Evolutionary conservation across 2,888 invertebrate genomes (phyloP), one percentile per base, ranked within the genome.

Genomic region (Spatulosminthurus flaviceps): DNA sequence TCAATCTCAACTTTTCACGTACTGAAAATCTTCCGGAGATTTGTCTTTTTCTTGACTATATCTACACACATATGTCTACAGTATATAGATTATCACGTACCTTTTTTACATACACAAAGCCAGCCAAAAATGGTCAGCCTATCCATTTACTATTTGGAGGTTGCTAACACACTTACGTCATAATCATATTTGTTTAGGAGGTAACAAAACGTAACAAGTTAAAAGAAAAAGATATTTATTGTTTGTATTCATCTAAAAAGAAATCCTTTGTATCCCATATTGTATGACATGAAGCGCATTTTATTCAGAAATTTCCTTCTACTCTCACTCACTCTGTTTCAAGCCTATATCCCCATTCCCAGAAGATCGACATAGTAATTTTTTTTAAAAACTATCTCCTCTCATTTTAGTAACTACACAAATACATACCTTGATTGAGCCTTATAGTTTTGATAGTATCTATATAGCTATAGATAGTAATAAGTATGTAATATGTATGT

Each of bases 1-100:
- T 51, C 70, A 41, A 70, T 51, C 72, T 72, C 43, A 71, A 71
- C 71, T 42, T 73, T 24, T 73, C 73, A 24, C 60, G 41, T 16
- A 26, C 60, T 60, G 19, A 11, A 16, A 51, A 51, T 51, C n/a
- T n/a, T 13, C 13, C 51, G n/a, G 51, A 51, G 51, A 51, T 51
- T 51, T 11, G 51, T 51, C 51, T 51, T 51, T 51, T 13, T 51
- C 51, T 51, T 13, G 5, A n/a, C 51, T 19, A 19, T 51, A 19
- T 9, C 2, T 4, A 19, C 1, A 34, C 5, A 7, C 51, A 19
- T 51, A 19, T 9, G n/a, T 4, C 9, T 9, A 34, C 5, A 7
- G 34, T 34, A 34, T 9, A 34, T 9, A 34, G 34, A 34, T 34
- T 34, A 9, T 34, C 34, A 34, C 9, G 9, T 34, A 34, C 34